Evolutionary conservation across 2,888 invertebrate species (phyloP).

Genomic region (Monoplex corrugatus): DNA sequence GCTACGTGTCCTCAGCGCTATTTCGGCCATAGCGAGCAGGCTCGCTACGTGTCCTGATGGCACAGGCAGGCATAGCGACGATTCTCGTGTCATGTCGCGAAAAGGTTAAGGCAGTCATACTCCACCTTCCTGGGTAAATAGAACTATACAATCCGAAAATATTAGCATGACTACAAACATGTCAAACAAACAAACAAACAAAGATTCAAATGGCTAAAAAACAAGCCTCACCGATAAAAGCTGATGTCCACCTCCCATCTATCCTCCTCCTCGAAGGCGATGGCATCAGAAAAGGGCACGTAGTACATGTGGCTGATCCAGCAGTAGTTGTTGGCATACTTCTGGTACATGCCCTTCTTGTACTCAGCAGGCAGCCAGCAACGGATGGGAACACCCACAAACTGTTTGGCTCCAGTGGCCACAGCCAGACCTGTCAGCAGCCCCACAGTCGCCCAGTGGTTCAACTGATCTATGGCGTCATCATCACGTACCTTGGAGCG

Average conservation of each 20-base stretch:
- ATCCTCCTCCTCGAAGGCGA: constrained; percentile 55
- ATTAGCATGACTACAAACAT: too few species aligned
- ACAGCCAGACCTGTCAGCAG: constrained; percentile 52
- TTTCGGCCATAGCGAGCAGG: too few species aligned
- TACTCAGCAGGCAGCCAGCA: constrained; percentile 63
- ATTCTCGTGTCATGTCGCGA: too few species aligned
- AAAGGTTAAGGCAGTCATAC: too few species aligned
- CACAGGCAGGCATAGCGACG: too few species aligned
- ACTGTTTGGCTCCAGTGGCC: constrained; percentile 59
- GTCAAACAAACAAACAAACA: too few species aligned
- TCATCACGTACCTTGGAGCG: constrained; percentile 50
- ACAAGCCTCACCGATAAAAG: constrained; percentile 52
- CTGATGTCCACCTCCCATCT: constrained; percentile 55
- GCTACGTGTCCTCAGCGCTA: too few species aligned
- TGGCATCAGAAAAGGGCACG: constrained; percentile 57
- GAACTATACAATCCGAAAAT: too few species aligned
- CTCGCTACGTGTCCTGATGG: too few species aligned
- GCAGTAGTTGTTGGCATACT: constrained; percentile 62
- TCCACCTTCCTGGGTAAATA: too few species aligned
- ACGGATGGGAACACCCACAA: constrained; percentile 61
- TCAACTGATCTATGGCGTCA: constrained; percentile 56
- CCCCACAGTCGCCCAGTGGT: constrained; percentile 57
- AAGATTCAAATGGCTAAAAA: too few species aligned
- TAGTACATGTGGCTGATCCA: constrained; percentile 62
- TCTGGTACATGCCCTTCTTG: constrained; percentile 54